Base-by-base conservation (phyloP, 2,888 invertebrate genomes). In the Ophion costatus region DNA sequence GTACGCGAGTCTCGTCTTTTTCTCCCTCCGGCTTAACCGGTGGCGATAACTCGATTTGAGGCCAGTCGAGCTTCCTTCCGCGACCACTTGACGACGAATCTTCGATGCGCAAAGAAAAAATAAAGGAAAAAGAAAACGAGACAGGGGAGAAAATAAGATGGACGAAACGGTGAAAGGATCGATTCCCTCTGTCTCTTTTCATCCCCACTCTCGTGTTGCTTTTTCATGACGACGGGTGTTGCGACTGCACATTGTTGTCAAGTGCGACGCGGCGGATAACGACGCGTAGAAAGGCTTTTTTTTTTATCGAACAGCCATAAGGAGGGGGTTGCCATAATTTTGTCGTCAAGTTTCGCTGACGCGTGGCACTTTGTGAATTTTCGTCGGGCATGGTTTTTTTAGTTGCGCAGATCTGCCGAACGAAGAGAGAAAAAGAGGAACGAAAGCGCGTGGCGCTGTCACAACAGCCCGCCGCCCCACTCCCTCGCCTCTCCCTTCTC, bases 1-100 rank as follows among this genome's bases (percentile, higher is more conserved):
- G 75, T 77, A 14, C 87, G 83, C 85, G 73, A 71, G 74, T 85
- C 87, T 86, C 42, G 42, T 89, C 69, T 38, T 59, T 66, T 56
- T 29, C 42, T 42, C 45, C 1, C 66, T 57, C 56, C 88, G 88
- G 87, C 88, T 80, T 81, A 22, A 86, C 86, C 87, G 87, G 88
- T 89, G 88, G 87, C 87, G 91, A 89, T 91, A 91, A 91, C 90
- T 90, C 88, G 88, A 90, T 89, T 90, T 76, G 64, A 70, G 17
- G 79, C 63, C 86, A 63, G 45, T 51, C 61, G 33, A 59, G 57
- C 56, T 64, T 42, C 56, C 77, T 63, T 63, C 82, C 59, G 42
- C 29, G 33, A 42, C 63, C 74, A 75, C 80, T 82, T 71, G 84
- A 82, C 74, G 69, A 85, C 77, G 80, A 82, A 57, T 6, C 61